Evolutionary conservation across 2,113 vertebrate species (phyloP).

Genomic region (Prinia subflava): DNA sequence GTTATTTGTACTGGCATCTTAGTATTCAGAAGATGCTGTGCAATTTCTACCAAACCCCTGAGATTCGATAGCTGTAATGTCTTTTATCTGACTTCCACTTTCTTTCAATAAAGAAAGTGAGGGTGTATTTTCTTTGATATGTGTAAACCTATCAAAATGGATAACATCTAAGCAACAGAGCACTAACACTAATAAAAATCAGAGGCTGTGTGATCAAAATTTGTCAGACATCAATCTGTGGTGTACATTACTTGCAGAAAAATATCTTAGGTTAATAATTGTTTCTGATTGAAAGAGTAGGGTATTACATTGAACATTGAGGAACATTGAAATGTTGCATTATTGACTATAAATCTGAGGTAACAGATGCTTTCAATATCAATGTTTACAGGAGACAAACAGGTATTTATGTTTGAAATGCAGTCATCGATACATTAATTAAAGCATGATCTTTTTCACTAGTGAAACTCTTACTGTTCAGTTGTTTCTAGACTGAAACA

Average conservation of each 20-base stretch:
- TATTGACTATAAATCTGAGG: background rate
- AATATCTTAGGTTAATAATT: background rate
- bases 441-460: background rate
- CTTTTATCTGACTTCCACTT: slow-evolving; percentile 71
- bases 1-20: slow-evolving; percentile 37
- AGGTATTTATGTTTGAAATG: background rate
- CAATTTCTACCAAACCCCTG: slow-evolving; percentile 47
- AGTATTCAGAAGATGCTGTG: slow-evolving; percentile 52
- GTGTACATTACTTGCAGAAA: background rate
- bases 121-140: slow-evolving; percentile 52
- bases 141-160: slow-evolving; percentile 40
- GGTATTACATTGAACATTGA: background rate
- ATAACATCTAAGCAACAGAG: slow-evolving; percentile 16
- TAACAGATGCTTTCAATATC: background rate
- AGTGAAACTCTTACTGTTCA: background rate
- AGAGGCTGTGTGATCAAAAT: background rate
- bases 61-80: slow-evolving; percentile 3
- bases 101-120: slow-evolving; percentile 60
- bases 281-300: background rate
- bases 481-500: background rate
- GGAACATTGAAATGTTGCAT: background rate
- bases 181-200: slow-evolving; percentile 27
- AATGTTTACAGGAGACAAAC: background rate
- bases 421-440: background rate
- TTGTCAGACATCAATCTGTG: background rate